Percentiles rank a stretch among this genome's conserved stretches.
phyloP scores from a whole-genome alignment of 2,113 vertebrate species.

The Saccopteryx leptura region DNA sequence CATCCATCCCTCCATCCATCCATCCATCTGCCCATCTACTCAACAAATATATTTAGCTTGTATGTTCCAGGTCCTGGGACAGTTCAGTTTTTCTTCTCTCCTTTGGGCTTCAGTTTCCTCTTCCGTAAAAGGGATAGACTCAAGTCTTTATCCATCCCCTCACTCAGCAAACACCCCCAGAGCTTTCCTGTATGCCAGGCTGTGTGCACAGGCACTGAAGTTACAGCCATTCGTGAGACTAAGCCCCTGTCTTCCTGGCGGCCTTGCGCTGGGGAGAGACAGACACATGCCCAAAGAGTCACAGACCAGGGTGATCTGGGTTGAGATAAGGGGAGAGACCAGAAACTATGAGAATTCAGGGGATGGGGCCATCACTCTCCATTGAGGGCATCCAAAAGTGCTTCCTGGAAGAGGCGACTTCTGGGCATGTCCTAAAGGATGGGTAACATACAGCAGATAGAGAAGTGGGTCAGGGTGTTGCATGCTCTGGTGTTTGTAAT shows the following conservation, averaged over 20 bases:
- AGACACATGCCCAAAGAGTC: background rate
- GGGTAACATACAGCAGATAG: background rate
- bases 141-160: background rate
- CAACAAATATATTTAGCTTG: background rate
- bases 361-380: background rate
- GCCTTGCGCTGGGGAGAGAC: background rate
- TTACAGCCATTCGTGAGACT: fast-evolving
- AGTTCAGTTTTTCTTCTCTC: background rate
- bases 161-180: background rate
- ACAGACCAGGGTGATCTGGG: background rate
- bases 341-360: background rate
- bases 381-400: background rate
- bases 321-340: background rate
- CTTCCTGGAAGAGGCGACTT: background rate
- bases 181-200: background rate
- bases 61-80: background rate
- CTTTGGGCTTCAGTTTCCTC: background rate
- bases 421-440: background rate
- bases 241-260: background rate
- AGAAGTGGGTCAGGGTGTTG: background rate
- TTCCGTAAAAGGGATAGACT: background rate
- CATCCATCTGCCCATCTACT: too few relatives aligned
- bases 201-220: background rate
- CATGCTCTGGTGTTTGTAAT: background rate
- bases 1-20: background rate